These are phyloP conservation scores for Platichthys flesus DNA, from an alignment of 2,113 vertebrate species.

Conservation along the genomic window DNA sequence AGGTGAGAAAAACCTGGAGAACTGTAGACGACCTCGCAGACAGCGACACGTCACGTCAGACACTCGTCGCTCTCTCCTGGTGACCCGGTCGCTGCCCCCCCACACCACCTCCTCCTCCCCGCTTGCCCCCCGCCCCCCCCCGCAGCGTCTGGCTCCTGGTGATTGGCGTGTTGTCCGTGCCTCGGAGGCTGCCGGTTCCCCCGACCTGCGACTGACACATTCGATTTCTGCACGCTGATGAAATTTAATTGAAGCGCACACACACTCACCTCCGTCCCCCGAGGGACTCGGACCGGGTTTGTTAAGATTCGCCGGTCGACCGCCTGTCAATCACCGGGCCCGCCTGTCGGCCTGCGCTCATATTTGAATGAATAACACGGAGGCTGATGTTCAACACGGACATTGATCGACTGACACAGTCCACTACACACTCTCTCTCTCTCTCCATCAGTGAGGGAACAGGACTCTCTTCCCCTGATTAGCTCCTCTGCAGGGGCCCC, in stretches of 20 bases:
- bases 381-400: constrained; percentile 47
- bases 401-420: constrained; percentile 46
- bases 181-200: no score
- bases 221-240: constrained; percentile 42
- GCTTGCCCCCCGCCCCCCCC: neutral
- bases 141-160: neutral
- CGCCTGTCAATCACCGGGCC: constrained; percentile 33
- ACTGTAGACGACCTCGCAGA: no score
- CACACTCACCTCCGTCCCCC: constrained; percentile 1
- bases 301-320: constrained; percentile 38
- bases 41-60: no score
- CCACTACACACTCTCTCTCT: constrained; percentile 1
- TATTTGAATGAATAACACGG: constrained; percentile 57
- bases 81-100: constrained; percentile 11
- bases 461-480: constrained; percentile 24
- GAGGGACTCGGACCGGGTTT: constrained; percentile 25
- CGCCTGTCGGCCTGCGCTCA: constrained; percentile 4
- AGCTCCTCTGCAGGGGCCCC: constrained; percentile 13
- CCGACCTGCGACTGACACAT: constrained; percentile 51
- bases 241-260: constrained; percentile 53
- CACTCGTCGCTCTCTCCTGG: neutral
- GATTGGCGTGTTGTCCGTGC: constrained; percentile 35
- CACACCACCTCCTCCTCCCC: neutral
- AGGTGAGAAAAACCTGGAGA: no score
- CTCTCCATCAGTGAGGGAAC: constrained; percentile 1